phyloP scores from a whole-genome alignment of 2,113 vertebrate species.

The Cyphomyrus plagiostoma region DNA sequence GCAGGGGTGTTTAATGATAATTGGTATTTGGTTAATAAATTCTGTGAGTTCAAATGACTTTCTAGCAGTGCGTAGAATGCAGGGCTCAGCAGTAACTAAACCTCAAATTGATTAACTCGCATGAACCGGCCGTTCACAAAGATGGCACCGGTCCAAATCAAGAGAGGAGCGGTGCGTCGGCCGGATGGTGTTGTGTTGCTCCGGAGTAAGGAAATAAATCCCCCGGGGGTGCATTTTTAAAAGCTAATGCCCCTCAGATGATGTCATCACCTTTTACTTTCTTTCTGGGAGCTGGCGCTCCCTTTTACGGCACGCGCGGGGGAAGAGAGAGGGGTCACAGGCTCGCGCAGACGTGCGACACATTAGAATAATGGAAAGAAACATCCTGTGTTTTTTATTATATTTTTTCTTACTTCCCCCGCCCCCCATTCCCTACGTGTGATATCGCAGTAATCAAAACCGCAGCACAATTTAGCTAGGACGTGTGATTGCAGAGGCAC shows the following conservation, averaged over 20 bases:
- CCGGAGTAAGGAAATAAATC: conserved; percentile 98
- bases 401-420: conserved; percentile 43
- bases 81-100: conserved; percentile 99
- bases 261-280: conserved; percentile 98
- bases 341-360: conserved; percentile 79
- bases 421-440: conserved; percentile 65
- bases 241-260: conserved; percentile 99
- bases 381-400: conserved; percentile 64
- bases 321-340: conserved; percentile 76
- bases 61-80: conserved; percentile 97
- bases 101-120: conserved; percentile 99
- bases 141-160: conserved; percentile 99
- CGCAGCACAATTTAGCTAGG: conserved; percentile 91
- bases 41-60: conserved; percentile 98
- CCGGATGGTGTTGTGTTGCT: conserved; percentile 99
- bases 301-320: conserved; percentile 56
- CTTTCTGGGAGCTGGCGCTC: conserved; percentile 73
- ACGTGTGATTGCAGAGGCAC: conserved; percentile 90
- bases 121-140: conserved; percentile 99
- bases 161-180: conserved; percentile 84
- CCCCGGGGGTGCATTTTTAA: conserved; percentile 98
- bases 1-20: conserved; percentile 99
- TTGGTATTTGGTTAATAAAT: conserved; percentile 99
- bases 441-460: conserved; percentile 93
- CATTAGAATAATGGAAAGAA: conserved; percentile 97